Evolutionary conservation across 2,113 vertebrate genomes (phyloP), one percentile per base, ranked within the genome.

Genomic region (Sander vitreus): DNA sequence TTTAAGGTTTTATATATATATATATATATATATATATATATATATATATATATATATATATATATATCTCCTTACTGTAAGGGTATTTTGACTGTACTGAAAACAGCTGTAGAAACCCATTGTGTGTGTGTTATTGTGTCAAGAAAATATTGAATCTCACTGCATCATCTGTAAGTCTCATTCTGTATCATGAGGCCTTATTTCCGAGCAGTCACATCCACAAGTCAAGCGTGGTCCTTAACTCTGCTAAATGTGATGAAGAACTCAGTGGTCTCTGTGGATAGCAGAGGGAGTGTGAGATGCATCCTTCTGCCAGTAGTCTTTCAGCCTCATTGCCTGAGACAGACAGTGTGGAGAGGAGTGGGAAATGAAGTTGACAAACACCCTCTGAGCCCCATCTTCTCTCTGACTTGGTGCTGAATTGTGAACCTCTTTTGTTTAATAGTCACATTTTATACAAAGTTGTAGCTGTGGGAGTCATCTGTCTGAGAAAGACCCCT

Each of bases 201-300:
- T 75, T 70, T 86, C 71, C 62, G 25, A 5, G 2, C 19, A 57
- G 62, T 71, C 36, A 80, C 73, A 75, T 78, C 73, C 67, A 74
- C 67, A 62, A 63, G 74, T 86, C 74, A 65, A 63, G 18, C 53
- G 18, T 7, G 67, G 65, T 85, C 68, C 81, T 88, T 66, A 73
- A 67, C 69, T 70, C 73, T 68, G 83, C 47, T 83, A 80, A 83
- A 85, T 55, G 51, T 74, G 86, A 80, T 75, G 73, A 92, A 81
- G 81, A 86, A 81, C 78, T 89, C 84, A n/a, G 21, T 4, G 72
- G 67, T 84, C 81, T 85, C 89, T 5, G 78, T 59, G 74, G 80
- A 64, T 54, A 33, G 36, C 69, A 69, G 67, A 63, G 39, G 57
- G 66, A 36, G 72, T 33, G 57, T 27, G 33, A 59, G 64, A 76